A percentile compares a stretch with the other conserved stretches of the same genome.
Conservation (phyloP, 2,797 vertebrate genomes). For the Leptodactylus fallax region DNA sequence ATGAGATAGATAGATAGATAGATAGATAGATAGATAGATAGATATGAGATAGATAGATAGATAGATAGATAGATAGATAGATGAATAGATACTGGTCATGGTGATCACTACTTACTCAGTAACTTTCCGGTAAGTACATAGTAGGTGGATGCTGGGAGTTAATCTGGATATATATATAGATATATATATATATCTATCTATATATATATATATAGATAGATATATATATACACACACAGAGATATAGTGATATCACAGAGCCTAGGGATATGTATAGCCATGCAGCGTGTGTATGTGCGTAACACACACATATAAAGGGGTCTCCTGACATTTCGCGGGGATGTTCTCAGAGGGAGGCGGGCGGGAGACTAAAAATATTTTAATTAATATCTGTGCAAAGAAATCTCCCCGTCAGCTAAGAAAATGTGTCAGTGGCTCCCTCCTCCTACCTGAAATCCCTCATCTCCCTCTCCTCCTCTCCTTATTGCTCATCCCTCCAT, state of each 20-base stretch:
- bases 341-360: constrained; percentile 50
- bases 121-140: no score
- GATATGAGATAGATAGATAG: no score
- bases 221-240: not conserved
- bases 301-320: constrained; percentile 50
- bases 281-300: constrained; percentile 18
- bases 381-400: constrained; percentile 61
- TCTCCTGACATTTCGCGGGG: constrained; percentile 61
- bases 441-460: constrained; percentile 59
- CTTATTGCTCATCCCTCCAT: constrained; percentile 15
- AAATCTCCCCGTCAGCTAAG: constrained; percentile 58
- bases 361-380: constrained; percentile 62
- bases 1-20: no score
- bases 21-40: no score
- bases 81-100: no score
- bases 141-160: no score
- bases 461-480: constrained; percentile 21
- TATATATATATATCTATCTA: no score
- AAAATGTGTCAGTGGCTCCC: constrained; percentile 58
- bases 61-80: no score
- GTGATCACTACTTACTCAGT: no score
- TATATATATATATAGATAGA: no score
- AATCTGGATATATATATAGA: no score
- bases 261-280: constrained; percentile 25
- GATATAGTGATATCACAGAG: not conserved